Evolutionary conservation across 2,888 invertebrate species (phyloP).

Genomic region (Sesia apiformis): DNA sequence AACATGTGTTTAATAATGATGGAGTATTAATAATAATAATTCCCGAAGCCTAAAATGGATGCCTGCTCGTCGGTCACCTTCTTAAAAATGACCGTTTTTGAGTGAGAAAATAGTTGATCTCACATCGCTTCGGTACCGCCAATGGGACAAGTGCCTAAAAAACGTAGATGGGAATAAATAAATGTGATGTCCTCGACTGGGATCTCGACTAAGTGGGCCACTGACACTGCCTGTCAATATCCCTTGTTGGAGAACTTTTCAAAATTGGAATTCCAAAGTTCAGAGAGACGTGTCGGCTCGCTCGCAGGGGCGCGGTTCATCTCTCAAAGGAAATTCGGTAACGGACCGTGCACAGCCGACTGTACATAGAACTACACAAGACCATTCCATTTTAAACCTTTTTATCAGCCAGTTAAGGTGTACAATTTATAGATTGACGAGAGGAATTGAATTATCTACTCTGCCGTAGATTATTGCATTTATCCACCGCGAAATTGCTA

Average conservation of each 20-base stretch:
- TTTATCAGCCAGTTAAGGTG: not conserved
- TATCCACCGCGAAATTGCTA: conserved; percentile 58
- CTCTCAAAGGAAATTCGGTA: conserved; percentile 72
- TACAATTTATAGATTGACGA: conserved; percentile 35
- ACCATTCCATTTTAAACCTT: not conserved
- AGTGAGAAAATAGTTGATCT: too few species aligned
- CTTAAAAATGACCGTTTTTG: too few species aligned
- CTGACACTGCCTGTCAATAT: conserved; percentile 68
- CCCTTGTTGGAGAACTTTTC: conserved; percentile 70
- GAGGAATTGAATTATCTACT: conserved; percentile 63
- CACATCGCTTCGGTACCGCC: too few species aligned
- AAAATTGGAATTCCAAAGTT: conserved; percentile 74
- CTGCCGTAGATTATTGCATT: conserved; percentile 61
- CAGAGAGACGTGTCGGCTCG: conserved; percentile 63
- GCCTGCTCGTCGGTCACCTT: too few species aligned
- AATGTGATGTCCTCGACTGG: not conserved
- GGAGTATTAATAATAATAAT: too few species aligned
- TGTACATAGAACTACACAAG: not conserved
- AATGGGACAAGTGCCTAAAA: too few species aligned
- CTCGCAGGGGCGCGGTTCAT: conserved; percentile 50
- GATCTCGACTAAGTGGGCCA: conserved; percentile 35
- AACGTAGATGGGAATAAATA: not conserved
- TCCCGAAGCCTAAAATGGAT: too few species aligned
- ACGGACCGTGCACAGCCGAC: conserved; percentile 37
- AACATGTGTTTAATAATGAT: too few species aligned